phyloP scores from a whole-genome alignment of 2,113 vertebrate species.

The Lophochroa leadbeateri region DNA sequence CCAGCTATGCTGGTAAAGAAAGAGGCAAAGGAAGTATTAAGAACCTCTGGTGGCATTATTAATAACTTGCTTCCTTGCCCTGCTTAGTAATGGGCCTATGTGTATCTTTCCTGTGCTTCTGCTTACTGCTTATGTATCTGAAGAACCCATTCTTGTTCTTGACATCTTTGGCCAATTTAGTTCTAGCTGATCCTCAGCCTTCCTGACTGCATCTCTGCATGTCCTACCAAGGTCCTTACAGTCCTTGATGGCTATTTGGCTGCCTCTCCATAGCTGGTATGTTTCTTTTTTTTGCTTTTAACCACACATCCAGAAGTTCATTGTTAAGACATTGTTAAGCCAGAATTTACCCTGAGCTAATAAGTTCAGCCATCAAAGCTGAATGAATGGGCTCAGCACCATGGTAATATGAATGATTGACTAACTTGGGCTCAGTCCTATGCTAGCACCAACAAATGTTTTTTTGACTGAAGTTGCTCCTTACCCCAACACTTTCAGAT shows the following conservation, averaged over 20 bases:
- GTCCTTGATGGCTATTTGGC: not conserved
- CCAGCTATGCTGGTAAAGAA: not conserved
- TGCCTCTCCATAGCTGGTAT: not conserved
- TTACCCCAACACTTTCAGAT: not conserved
- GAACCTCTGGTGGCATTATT: not conserved
- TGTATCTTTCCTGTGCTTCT: not conserved
- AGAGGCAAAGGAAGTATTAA: not conserved
- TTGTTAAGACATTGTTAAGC: not conserved
- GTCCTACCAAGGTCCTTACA: not conserved
- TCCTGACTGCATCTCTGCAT: not conserved
- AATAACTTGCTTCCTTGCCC: not conserved
- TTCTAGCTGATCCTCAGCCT: not conserved
- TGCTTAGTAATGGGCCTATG: not conserved
- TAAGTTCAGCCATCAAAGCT: not conserved
- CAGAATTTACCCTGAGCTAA: not conserved
- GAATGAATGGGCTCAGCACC: not conserved
- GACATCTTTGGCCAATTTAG: not conserved
- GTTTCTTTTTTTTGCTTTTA: not conserved
- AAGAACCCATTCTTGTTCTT: not conserved
- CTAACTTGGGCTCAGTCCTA: not conserved
- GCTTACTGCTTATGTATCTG: not conserved
- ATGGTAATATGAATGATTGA: not conserved
- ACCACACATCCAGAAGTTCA: not conserved
- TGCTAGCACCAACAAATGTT: not conserved
- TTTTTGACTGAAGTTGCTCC: not conserved